Base-by-base conservation (phyloP, 2,888 invertebrate species). In the Microctonus brassicae region DNA sequence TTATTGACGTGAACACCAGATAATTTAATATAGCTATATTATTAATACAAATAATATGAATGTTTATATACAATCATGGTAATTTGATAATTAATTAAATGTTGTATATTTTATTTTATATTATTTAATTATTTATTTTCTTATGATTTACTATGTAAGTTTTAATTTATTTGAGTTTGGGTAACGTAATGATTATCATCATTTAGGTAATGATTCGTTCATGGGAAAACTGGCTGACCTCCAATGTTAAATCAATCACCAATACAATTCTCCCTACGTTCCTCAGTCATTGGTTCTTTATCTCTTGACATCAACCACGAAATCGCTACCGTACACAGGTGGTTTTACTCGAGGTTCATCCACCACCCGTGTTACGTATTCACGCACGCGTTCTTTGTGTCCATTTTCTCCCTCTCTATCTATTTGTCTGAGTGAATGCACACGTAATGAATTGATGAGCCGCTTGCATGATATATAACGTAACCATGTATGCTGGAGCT, bases 401-500 rank as follows among this genome's bases (percentile, higher is more conserved):
- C 36, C 53, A 34, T 52, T 65, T 47, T 57, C 24, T 34, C 20
- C 20, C 42, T 26, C 55, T 39, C 39, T 53, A 11, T 22, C 52
- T 61, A 69, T 60, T 26, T 65, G 64, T 20, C 22, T 10, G 24
- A 34, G 22, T 29, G 53, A 52, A 36, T 73, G 75, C 69, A 74
- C 76, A 72, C 74, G 72, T 80, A 79, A 80, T 78, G 76, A 79
- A 80, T 80, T 77, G 78, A 81, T 78, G 80, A 79, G 75, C 78
- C 73, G 77, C 75, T 77, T 77, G 77, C 78, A 77, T 80, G 81
- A 81, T 76, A 78, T 76, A 78, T 76, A 77, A 79, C 77, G 75
- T 77, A 75, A 81, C 79, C 78, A 78, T 75, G 62, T 72, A 68
- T 73, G 73, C 77, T 29, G 53, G 70, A 47, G 73, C 77, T 29